Evolutionary conservation across 2,888 invertebrate genomes (phyloP).

Genomic region (Orthonevra nobilis): DNA sequence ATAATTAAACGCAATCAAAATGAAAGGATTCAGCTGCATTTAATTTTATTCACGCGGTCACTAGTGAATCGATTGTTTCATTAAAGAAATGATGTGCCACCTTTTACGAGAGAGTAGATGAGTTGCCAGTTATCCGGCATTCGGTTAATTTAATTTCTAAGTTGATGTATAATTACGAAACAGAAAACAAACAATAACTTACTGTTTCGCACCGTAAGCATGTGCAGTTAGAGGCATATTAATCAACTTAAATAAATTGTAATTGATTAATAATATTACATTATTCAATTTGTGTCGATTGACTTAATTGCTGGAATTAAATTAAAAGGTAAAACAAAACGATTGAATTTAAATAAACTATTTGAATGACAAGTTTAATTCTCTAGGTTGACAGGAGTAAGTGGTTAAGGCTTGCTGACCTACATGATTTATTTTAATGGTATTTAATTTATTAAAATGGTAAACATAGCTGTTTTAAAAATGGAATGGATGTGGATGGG

Average conservation of each 20-base stretch:
- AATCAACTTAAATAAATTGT: too few relatives aligned
- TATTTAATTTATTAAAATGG: too few relatives aligned
- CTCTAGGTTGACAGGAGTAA: too few relatives aligned
- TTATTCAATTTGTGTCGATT: constrained; percentile 7
- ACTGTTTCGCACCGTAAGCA: too few relatives aligned
- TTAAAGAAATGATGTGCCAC: constrained; percentile 24
- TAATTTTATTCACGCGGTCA: constrained; percentile 24
- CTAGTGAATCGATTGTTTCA: constrained; percentile 10
- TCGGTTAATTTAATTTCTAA: constrained; percentile 50
- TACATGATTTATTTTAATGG: too few relatives aligned
- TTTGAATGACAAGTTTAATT: too few relatives aligned
- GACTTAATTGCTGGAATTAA: constrained; percentile 19
- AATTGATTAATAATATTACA: constrained; percentile 18
- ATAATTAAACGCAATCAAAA: constrained; percentile 39
- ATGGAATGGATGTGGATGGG: too few relatives aligned
- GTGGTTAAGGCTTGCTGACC: too few relatives aligned
- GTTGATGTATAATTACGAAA: constrained; percentile 43
- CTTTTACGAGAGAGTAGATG: constrained; percentile 28
- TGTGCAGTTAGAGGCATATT: too few relatives aligned
- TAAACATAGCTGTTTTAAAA: too few relatives aligned
- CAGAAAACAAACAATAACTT: too few relatives aligned
- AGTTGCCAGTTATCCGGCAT: constrained; percentile 28
- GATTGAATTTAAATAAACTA: too few relatives aligned
- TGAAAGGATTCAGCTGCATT: constrained; percentile 17
- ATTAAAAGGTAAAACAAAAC: background rate